Conservation (phyloP, 30 jellyfish, hydroid and myxozoan genomes). For the Aurelia aurita region DNA sequence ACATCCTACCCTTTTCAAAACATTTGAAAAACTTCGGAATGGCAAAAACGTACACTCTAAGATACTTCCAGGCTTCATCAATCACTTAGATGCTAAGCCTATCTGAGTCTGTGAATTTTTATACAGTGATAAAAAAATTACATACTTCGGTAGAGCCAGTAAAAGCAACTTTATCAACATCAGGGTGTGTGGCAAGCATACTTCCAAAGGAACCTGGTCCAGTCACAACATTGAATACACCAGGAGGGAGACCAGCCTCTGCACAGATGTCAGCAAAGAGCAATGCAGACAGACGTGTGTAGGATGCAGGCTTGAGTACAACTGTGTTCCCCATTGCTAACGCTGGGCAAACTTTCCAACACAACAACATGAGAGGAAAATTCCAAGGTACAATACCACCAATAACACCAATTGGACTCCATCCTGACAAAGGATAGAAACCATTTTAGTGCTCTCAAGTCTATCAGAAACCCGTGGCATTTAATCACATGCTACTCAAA, state of each 20-base stretch:
- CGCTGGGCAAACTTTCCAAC: slow-evolving; percentile 99
- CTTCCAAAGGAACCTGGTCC: slow-evolving; percentile 98
- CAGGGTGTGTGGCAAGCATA: slow-evolving; percentile 90
- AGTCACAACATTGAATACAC: slow-evolving; percentile 95
- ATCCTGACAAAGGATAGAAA: slow-evolving; percentile 44
- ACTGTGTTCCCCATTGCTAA: slow-evolving; percentile 98
- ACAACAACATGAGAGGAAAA: slow-evolving; percentile 93
- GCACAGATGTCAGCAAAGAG: slow-evolving; percentile 98
- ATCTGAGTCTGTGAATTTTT: too few relatives aligned
- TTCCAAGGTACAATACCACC: slow-evolving; percentile 99
- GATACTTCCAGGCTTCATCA: too few relatives aligned
- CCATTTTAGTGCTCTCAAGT: too few relatives aligned
- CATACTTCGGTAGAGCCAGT: slow-evolving; percentile 99
- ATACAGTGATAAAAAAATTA: not conserved
- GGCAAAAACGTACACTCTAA: too few relatives aligned
- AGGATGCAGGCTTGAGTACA: slow-evolving; percentile 93
- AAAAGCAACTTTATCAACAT: slow-evolving; percentile 94
- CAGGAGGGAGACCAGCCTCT: slow-evolving; percentile 99
- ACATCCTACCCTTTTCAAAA: too few relatives aligned
- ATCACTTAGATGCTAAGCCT: too few relatives aligned
- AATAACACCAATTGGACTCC: slow-evolving; percentile 95
- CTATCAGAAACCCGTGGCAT: too few relatives aligned
- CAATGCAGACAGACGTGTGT: slow-evolving; percentile 88
- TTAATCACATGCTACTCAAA: too few relatives aligned
- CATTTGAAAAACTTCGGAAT: too few relatives aligned